phyloP scores from a whole-genome alignment of 2,113 vertebrate species.

The Loxodonta africana region DNA sequence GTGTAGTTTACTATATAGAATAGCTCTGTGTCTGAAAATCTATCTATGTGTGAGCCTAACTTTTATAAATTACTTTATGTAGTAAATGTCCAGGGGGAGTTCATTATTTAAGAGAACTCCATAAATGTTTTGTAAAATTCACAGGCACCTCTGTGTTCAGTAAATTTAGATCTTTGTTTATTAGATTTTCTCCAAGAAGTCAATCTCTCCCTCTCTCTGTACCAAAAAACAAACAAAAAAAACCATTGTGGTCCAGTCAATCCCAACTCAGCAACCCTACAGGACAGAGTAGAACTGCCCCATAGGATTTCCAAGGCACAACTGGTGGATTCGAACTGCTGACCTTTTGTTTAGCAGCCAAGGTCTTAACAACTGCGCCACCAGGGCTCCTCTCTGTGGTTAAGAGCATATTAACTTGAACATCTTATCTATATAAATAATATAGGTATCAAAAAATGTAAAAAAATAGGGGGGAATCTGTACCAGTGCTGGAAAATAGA shows the following conservation, averaged over 20 bases:
- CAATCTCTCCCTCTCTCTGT: not conserved
- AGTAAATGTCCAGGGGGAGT: not conserved
- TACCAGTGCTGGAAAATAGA: not conserved
- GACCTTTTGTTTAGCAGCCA: not conserved
- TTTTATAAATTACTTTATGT: not conserved
- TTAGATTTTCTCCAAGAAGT: not conserved
- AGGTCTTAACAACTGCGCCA: too few relatives aligned
- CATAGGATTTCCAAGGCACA: too few relatives aligned
- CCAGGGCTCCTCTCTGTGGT: too few relatives aligned
- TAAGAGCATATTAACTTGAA: not conserved
- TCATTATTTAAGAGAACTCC: slow-evolving; percentile 11
- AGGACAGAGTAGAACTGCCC: too few relatives aligned
- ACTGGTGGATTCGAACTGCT: not conserved
- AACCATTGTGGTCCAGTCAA: not conserved
- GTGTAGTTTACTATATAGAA: not conserved
- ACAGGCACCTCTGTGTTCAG: not conserved
- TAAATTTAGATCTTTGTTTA: not conserved
- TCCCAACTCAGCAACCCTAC: not conserved
- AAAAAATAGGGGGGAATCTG: not conserved
- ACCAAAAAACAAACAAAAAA: too few relatives aligned
- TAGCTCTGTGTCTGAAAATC: not conserved
- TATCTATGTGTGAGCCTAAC: not conserved
- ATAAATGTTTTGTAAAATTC: not conserved
- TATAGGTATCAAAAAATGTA: not conserved
- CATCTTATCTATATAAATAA: not conserved